Conservation (phyloP, 2,797 vertebrate genomes). For the Chrosomus eos region DNA sequence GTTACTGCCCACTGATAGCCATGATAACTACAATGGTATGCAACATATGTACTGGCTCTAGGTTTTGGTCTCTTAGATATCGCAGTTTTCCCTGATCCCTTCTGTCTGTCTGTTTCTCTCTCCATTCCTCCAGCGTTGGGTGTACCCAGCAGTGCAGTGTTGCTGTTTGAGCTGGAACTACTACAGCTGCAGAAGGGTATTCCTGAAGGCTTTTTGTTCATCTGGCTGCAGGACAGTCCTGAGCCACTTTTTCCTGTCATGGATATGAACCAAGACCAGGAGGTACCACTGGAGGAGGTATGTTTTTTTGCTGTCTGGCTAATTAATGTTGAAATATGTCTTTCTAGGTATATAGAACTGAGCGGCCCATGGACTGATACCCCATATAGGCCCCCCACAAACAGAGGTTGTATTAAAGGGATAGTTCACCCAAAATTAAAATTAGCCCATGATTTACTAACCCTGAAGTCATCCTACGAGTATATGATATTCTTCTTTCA, state of each 20-base stretch:
- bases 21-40: background rate
- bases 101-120: background rate
- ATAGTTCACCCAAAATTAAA: no score
- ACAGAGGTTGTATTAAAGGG: background rate
- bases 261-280: slow-evolving; percentile 88
- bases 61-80: background rate
- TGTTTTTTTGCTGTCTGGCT: slow-evolving; percentile 1
- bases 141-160: slow-evolving; percentile 89
- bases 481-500: no score
- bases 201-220: slow-evolving; percentile 90
- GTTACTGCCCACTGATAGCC: background rate
- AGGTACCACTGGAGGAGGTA: slow-evolving; percentile 87
- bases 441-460: no score
- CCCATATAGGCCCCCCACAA: background rate
- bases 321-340: background rate
- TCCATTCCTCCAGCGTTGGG: slow-evolving; percentile 76
- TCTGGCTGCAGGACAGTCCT: slow-evolving; percentile 88
- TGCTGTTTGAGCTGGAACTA: slow-evolving; percentile 92
- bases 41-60: background rate
- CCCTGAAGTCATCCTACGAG: no score
- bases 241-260: slow-evolving; percentile 85
- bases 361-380: background rate
- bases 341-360: background rate
- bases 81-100: background rate
- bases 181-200: slow-evolving; percentile 86